Base-by-base conservation (phyloP, 2,797 vertebrate species). In the Diplodus sargus region DNA sequence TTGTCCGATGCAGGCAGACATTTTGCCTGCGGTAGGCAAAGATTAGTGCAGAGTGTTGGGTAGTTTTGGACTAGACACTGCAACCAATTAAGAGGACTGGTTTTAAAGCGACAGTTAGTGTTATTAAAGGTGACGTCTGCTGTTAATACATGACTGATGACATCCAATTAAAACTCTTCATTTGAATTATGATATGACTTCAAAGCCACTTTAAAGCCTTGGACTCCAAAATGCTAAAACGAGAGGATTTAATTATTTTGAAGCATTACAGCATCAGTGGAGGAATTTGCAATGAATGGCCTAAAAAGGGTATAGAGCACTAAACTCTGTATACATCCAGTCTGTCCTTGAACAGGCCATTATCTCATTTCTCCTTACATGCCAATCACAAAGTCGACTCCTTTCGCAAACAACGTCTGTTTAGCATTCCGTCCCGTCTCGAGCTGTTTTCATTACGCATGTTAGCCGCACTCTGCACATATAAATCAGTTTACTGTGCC, bases 401-500 rank as follows among this genome's bases (percentile, higher is more conserved):
- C 4, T 78, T 81, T 63, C 12, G 51, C 78, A 86, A 84, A 84
- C 77, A 64, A 59, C 20, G 42, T 65, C 76, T 72, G 39, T 85
- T 87, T 78, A 82, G 80, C 77, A 83, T 86, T 87, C 83, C 52
- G 70, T 59, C 42, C 75, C 59, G 69, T 48, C 2, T 77, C 17
- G 0, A 61, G 78, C 45, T 43, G 62, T 83, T 85, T 87, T 81
- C 85, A 84, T 85, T 82, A 65, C 28, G n/a, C 39, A 52, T 52
- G 85, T 86, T 78, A 74, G 65, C 79, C 11, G 3, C 79, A 70
- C 74, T 76, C 77, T 61, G 70, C 76, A 79, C 83, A 85, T 74
- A 90, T 84, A 86, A 91, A 88, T 80, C 81, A 61, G 66, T 86
- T 90, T 81, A 88, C 84, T 69, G 54, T 43, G 70, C 74, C 81